Percentiles rank a stretch among this genome's conserved stretches.
These are phyloP conservation scores for Otis tarda DNA, from an alignment of 2,113 vertebrate genomes.

Conservation along the genomic window DNA sequence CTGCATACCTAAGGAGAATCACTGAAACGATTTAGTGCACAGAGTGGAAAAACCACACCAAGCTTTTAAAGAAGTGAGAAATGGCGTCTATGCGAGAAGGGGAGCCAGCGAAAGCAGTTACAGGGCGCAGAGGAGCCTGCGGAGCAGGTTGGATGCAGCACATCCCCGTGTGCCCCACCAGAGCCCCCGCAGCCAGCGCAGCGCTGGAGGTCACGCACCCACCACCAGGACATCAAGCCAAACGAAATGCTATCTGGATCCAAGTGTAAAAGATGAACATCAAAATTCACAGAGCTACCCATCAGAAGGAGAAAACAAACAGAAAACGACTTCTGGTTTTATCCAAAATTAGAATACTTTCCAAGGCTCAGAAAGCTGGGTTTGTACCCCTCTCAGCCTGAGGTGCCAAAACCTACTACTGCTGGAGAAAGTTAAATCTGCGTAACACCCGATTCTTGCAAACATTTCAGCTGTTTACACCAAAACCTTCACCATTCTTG, in stretches of 20 bases:
- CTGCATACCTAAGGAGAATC: not conserved
- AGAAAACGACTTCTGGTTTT: not conserved
- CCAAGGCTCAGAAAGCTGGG: not conserved
- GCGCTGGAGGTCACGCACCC: not conserved
- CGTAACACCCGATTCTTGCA: not conserved
- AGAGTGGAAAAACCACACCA: not conserved
- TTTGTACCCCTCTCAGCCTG: fast-evolving
- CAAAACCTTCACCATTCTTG: not conserved
- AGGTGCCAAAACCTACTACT: not conserved
- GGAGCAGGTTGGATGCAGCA: fast-evolving
- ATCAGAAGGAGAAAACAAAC: not conserved
- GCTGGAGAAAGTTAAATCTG: not conserved
- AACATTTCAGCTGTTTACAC: not conserved
- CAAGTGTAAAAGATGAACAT: not conserved
- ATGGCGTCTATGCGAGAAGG: not conserved
- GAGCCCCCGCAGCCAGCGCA: not conserved
- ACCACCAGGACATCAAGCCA: not conserved
- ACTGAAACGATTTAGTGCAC: not conserved
- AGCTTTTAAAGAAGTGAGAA: not conserved
- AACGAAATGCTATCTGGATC: not conserved
- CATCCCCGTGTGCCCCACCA: fast-evolving
- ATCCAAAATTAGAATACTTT: not conserved
- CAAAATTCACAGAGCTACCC: not conserved
- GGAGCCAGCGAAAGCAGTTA: too few relatives aligned
- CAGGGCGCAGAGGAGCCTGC: fast-evolving